phyloP scores from a whole-genome alignment of 2,797 vertebrate genomes.

The Antennarius maculatus region DNA sequence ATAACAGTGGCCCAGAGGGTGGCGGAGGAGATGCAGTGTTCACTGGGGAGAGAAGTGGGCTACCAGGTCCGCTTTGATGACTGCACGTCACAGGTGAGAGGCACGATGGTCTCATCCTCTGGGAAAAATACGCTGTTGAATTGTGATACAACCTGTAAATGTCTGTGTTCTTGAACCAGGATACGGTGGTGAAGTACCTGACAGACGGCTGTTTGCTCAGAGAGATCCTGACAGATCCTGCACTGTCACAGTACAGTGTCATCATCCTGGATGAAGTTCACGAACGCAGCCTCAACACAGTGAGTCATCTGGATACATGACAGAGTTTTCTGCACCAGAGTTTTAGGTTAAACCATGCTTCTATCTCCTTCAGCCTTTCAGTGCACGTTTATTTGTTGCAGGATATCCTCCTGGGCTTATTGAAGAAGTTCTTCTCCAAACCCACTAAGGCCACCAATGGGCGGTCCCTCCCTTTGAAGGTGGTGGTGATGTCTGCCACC shows the following conservation, averaged over 20 bases:
- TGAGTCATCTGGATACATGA: slow-evolving; percentile 68
- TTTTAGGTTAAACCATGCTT: too few relatives aligned
- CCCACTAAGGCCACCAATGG: slow-evolving; percentile 60
- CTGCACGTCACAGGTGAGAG: slow-evolving; percentile 87
- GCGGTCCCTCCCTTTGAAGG: slow-evolving; percentile 84
- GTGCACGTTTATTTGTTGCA: slow-evolving; percentile 58
- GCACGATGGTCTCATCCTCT: background rate
- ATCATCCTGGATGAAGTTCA: slow-evolving; percentile 96
- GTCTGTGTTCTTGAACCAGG: slow-evolving; percentile 73
- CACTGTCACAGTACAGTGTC: slow-evolving; percentile 89
- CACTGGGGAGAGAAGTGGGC: slow-evolving; percentile 87
- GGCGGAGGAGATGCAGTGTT: slow-evolving; percentile 89
- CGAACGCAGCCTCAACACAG: slow-evolving; percentile 96
- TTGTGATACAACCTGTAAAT: background rate
- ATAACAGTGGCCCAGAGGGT: slow-evolving; percentile 95
- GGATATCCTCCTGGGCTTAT: slow-evolving; percentile 95
- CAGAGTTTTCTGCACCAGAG: too few relatives aligned
- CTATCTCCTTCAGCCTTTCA: background rate
- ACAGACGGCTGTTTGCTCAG: slow-evolving; percentile 95
- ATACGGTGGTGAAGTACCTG: slow-evolving; percentile 94
- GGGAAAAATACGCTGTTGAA: background rate
- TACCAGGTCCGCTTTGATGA: slow-evolving; percentile 99
- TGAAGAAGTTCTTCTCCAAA: slow-evolving; percentile 89
- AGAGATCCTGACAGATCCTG: slow-evolving; percentile 89
- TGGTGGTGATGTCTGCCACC: slow-evolving; percentile 98